Base-by-base conservation (phyloP, 2,113 vertebrate species). In the Pollachius pollachius region DNA sequence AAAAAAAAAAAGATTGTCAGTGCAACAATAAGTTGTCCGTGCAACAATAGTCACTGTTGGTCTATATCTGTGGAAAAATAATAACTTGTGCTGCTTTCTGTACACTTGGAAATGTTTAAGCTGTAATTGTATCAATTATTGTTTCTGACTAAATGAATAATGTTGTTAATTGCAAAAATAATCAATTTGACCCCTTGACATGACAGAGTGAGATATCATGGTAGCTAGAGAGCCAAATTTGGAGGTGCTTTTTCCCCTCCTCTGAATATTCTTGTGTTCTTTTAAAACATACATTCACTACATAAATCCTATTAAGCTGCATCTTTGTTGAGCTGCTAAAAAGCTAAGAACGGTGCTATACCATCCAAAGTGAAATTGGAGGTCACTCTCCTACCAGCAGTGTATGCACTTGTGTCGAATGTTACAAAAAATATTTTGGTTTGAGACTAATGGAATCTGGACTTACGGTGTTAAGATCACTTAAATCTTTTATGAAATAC, bases 331-430 rank as follows among this genome's bases (percentile, higher is more conserved):
- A 88, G 90, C 89, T 90, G 89, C 89, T 92, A 89, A 87, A 89
- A 87, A 87, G 85, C 87, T 76, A 81, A 76, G 87, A 90, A 89
- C 85, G 89, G 88, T 92, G 90, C 87, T 90, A 90, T 88, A 90
- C 87, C 87, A 89, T 91, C 87, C 87, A 88, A 90, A 90, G 88
- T 90, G 88, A 91, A 89, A 90, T 83, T 87, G 89, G 91, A 91
- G 90, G 84, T 85, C 70, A 71, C 85, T 89, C 90, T 91, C 90
- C 89, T 89, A 90, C 91, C 91, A 90, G 85, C 88, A 89, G 89
- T 89, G 89, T 91, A 88, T 90, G 89, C 90, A 92, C 89, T 91
- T 90, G 88, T 90, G 89, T 91, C 85, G 83, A 90, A 91, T 87
- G 90, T 91, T 89, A 87, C 85, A 88, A 85, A 88, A 16, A 87